Base-by-base conservation (phyloP, 92 coral and sea anemone species). In the Pocillopora grandis region DNA sequence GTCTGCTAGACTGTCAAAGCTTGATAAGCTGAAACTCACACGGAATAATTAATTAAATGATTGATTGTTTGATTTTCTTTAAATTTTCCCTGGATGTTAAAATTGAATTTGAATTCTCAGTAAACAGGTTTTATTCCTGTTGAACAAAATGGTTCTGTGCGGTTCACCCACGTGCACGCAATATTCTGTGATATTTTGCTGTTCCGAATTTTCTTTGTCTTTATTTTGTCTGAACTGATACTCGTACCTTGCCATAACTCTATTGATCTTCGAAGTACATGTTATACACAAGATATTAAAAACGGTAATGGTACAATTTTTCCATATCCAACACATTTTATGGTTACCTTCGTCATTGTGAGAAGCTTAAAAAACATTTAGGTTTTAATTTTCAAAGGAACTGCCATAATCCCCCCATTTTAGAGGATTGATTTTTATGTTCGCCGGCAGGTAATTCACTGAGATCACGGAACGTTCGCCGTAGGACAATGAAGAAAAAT, bases 31-130 rank as follows among this genome's bases (percentile, higher is more conserved):
- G 23, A 70, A 37, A 70, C 16, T 20, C 21, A 5, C 75, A 70
- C 56, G 21, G 57, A 49, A 70, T 70, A 37, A 37, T 37, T 70
- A 10, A 70, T 70, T 70, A 6, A 31, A 59, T 10, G 69, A 23
- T 27, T 76, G 68, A 61, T 23, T 60, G n/a, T 9, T 61, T 76
- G 68, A 10, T 36, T 71, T 71, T 71, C 49, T 71, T 76, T 31
- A 70, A 36, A 13, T 70, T 21, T 55, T 37, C 20, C 57, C 75
- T 15, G 3, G 17, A 68, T 20, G 23, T 35, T 17, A 31, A 12
- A 35, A 70, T 37, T 14, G 48, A 70, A 11, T 70, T 70, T 70
- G 57, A 70, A 18, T 42, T 42, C 52, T 70, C 57, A 36, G 9
- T 37, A 7, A 33, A 70, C 16, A 36, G 42, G 36, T 70, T 49